A percentile compares a stretch with the other conserved stretches of the same genome.
These are phyloP conservation scores for Sebastes steindachneri DNA, from an alignment of 2,797 vertebrate genomes.

Conservation along the genomic window DNA sequence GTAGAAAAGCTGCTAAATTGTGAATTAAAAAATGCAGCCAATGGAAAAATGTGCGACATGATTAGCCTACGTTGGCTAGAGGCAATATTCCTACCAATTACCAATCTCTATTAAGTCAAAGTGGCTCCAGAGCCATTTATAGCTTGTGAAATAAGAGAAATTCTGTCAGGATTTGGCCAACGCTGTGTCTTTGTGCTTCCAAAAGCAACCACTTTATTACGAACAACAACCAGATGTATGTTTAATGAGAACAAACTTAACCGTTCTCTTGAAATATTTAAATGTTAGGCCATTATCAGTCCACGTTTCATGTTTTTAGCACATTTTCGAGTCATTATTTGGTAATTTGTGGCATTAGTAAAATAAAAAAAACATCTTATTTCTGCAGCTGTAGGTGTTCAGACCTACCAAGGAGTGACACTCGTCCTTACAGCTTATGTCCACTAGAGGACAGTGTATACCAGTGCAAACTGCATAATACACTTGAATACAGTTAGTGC, in stretches of 20 bases:
- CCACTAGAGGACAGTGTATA: slow-evolving; percentile 52
- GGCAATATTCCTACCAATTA: neutral
- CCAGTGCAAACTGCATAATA: neutral
- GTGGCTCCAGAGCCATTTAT: neutral
- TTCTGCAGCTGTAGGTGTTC: neutral
- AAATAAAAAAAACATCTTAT: neutral
- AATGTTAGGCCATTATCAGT: neutral
- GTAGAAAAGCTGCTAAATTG: neutral
- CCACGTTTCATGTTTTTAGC: neutral
- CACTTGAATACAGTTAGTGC: neutral
- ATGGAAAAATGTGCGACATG: neutral
- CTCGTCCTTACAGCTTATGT: slow-evolving; percentile 6
- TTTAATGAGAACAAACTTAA: neutral
- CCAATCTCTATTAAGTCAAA: neutral
- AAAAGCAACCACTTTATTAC: neutral
- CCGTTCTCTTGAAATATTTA: neutral
- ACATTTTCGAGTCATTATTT: neutral
- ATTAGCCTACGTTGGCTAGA: neutral
- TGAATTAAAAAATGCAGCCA: neutral
- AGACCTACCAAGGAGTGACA: neutral
- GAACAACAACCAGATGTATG: slow-evolving; percentile 10
- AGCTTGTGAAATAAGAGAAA: neutral
- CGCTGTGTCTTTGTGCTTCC: neutral
- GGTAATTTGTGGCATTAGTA: neutral
- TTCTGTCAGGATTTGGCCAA: neutral